Conservation (phyloP, 1,140 invertebrate species). For the Pseudomyrmex concolor region DNA sequence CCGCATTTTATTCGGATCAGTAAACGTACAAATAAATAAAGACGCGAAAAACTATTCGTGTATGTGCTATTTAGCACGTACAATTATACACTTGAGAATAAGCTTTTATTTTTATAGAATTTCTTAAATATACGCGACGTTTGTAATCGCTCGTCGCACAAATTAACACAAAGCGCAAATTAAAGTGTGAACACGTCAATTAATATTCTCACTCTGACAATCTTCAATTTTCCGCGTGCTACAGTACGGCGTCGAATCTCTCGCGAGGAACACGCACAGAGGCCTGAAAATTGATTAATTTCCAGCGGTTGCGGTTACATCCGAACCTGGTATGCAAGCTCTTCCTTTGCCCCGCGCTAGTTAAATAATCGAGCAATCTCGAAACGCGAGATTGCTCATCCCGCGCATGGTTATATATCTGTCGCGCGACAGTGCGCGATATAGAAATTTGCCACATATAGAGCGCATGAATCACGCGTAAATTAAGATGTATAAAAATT, state of each 20-base stretch:
- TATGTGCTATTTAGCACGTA: too few species aligned
- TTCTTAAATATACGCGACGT: too few species aligned
- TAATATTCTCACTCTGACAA: constrained; percentile 29
- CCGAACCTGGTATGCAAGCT: neutral
- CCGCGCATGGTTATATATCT: constrained; percentile 7
- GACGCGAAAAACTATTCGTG: too few species aligned
- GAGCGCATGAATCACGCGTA: too few species aligned
- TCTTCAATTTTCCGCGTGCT: constrained; percentile 39
- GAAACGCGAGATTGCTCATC: constrained; percentile 50
- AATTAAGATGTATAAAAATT: too few species aligned
- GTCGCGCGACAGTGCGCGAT: too few species aligned
- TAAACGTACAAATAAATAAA: neutral
- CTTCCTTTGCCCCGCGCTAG: constrained; percentile 41
- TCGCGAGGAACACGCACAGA: constrained; percentile 12
- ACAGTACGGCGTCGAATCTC: neutral
- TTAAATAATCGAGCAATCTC: constrained; percentile 58
- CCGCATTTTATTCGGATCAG: constrained; percentile 13
- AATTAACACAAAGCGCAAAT: neutral
- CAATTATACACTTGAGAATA: too few species aligned
- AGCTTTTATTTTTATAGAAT: too few species aligned
- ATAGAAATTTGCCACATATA: neutral
- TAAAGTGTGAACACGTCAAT: constrained; percentile 14
- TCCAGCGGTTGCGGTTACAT: constrained; percentile 47
- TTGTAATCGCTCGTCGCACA: neutral
- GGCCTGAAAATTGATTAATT: constrained; percentile 52